Conservation (phyloP, 2,113 vertebrate species). For the Corydoras sp. region DNA sequence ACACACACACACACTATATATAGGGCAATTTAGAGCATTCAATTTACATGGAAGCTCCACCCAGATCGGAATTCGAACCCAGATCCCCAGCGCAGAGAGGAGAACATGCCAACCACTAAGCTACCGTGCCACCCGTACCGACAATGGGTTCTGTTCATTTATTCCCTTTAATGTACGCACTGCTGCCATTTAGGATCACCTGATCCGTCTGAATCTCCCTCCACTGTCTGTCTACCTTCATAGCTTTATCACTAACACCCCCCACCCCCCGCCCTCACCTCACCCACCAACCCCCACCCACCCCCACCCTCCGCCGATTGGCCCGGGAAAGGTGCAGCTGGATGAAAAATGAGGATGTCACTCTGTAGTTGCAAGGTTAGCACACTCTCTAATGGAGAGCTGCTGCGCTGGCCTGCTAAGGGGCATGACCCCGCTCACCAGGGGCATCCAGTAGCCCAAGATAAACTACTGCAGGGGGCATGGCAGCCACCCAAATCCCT, state of each 20-base stretch:
- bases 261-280: constrained; percentile 7
- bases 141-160: too few species aligned
- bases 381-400: constrained; percentile 78
- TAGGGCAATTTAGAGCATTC: too few species aligned
- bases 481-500: constrained; percentile 66
- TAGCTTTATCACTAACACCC: not conserved
- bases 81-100: too few species aligned
- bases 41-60: too few species aligned
- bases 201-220: not conserved
- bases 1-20: too few species aligned
- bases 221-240: too few species aligned
- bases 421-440: constrained; percentile 63
- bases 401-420: constrained; percentile 65
- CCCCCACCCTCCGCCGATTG: constrained; percentile 67
- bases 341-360: constrained; percentile 80
- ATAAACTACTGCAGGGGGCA: constrained; percentile 74
- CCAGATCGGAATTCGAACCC: too few species aligned
- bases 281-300: constrained; percentile 1
- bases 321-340: constrained; percentile 63
- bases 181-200: not conserved
- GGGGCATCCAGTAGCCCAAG: constrained; percentile 67
- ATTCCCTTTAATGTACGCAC: too few species aligned
- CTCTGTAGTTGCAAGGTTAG: constrained; percentile 84
- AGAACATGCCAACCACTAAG: too few species aligned
- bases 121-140: too few species aligned